Evolutionary conservation across 2,113 vertebrate genomes (phyloP), one percentile per base, ranked within the genome.

Genomic region (Colistium nudipinnis): DNA sequence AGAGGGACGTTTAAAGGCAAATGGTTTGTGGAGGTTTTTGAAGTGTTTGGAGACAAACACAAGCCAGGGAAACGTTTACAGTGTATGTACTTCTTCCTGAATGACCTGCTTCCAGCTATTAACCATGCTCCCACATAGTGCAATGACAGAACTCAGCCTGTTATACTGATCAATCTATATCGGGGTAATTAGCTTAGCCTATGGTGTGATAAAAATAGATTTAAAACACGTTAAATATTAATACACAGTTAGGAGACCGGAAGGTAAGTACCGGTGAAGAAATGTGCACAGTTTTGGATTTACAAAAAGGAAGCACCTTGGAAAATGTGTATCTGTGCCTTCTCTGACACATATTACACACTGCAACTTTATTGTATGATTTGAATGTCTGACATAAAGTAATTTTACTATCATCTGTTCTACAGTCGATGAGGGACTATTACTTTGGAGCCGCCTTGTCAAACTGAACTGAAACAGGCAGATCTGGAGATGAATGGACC

Each of bases 361-460:
- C n/a, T 4, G 24, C 5, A 60, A 30, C 4, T 62, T 75, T 31
- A 25, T 78, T 72, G 72, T 55, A 65, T 69, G 12, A 71, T 54
- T 66, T 74, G 63, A 63, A 66, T 49, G 49, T 8, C 4, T 24
- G 20, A 47, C 36, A 83, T 81, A 76, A 78, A 82, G 70, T 1
- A 71, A 43, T 20, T 80, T 63, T 76, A 86, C 70, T 59, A 63
- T 61, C 64, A 45, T 31, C 44, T 54, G 66, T 75, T 71, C 71
- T 76, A 64, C 47, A 57, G 53, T 61, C 48, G 44, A 73, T 70
- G 68, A 82, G 51, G 30, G 17, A 53, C 57, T 53, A 30, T 82
- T 81, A 68, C 45, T 52, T 74, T 69, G 60, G 39, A 69, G 78
- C 68, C 77, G 80, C 85, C 27, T 53, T 38, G 53, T 78, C 62